Percentiles rank a stretch among this genome's conserved stretches.
These are phyloP conservation scores for Leptinotarsa tumamoca DNA, from an alignment of 2,888 invertebrate genomes.

Conservation along the genomic window DNA sequence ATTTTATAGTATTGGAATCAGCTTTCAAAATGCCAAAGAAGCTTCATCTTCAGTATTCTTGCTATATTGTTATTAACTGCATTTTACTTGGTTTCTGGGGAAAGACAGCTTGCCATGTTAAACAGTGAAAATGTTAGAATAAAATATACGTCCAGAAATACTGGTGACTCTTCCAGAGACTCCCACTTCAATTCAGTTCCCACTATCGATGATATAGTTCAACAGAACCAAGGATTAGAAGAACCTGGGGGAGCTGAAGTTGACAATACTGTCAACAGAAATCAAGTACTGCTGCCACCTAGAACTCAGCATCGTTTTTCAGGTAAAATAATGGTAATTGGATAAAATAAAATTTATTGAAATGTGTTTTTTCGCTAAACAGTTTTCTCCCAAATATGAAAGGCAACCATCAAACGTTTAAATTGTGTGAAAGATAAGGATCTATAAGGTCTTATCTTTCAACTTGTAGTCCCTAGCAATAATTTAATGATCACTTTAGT, in stretches of 20 bases:
- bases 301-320: slow-evolving; percentile 54
- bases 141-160: slow-evolving; percentile 56
- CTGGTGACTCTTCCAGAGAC: slow-evolving; percentile 58
- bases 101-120: slow-evolving; percentile 57
- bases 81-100: slow-evolving; percentile 72
- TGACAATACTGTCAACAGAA: slow-evolving; percentile 51
- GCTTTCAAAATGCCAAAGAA: slow-evolving; percentile 84
- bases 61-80: slow-evolving; percentile 71
- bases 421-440: too few species aligned
- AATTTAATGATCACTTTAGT: too few species aligned
- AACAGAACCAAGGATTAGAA: slow-evolving; percentile 66
- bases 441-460: too few species aligned
- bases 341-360: too few species aligned
- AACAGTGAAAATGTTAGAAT: slow-evolving; percentile 30
- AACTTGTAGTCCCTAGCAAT: too few species aligned
- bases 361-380: too few species aligned
- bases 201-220: slow-evolving; percentile 52
- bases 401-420: too few species aligned
- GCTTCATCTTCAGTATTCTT: slow-evolving; percentile 76
- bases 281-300: slow-evolving; percentile 58
- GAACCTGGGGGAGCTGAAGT: slow-evolving; percentile 63
- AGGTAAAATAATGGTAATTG: slow-evolving; percentile 45
- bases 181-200: slow-evolving; percentile 57
- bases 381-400: too few species aligned
- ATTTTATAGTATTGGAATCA: slow-evolving; percentile 83